Conservation (phyloP, 2,113 vertebrate genomes). For the Machaerirhynchus nigripectus region DNA sequence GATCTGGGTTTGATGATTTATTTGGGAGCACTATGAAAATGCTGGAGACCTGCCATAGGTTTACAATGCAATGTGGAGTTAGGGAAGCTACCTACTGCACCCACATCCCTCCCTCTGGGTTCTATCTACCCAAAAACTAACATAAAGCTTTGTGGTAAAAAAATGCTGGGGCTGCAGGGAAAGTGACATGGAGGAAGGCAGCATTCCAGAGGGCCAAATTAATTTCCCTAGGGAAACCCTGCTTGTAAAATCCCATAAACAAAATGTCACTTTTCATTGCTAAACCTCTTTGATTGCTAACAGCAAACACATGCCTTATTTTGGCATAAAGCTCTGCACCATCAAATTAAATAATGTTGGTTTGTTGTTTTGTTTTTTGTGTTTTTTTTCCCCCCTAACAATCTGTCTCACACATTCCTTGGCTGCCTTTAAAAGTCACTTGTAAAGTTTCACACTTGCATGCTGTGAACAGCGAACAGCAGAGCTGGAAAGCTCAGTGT, state of each 20-base stretch:
- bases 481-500: neutral
- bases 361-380: neutral
- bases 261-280: constrained; percentile 61
- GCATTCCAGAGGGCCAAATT: constrained; percentile 47
- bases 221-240: constrained; percentile 43
- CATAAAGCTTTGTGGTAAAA: neutral
- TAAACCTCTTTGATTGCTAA: constrained; percentile 55
- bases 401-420: constrained; percentile 63
- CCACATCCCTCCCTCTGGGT: neutral
- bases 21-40: neutral
- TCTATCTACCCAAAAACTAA: neutral
- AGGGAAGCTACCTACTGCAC: neutral
- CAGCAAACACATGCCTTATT: constrained; percentile 59
- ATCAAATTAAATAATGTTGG: constrained; percentile 64
- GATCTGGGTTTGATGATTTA: constrained; percentile 11
- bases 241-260: constrained; percentile 59
- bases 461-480: neutral
- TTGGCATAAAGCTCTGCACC: constrained; percentile 43
- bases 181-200: constrained; percentile 2
- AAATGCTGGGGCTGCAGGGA: neutral
- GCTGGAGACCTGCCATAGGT: neutral
- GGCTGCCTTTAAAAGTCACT: constrained; percentile 57
- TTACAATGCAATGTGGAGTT: neutral
- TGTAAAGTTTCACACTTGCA: constrained; percentile 61
- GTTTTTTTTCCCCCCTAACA: neutral